phyloP scores from a whole-genome alignment of 2,113 vertebrate species.

The Nannospalax galili region DNA sequence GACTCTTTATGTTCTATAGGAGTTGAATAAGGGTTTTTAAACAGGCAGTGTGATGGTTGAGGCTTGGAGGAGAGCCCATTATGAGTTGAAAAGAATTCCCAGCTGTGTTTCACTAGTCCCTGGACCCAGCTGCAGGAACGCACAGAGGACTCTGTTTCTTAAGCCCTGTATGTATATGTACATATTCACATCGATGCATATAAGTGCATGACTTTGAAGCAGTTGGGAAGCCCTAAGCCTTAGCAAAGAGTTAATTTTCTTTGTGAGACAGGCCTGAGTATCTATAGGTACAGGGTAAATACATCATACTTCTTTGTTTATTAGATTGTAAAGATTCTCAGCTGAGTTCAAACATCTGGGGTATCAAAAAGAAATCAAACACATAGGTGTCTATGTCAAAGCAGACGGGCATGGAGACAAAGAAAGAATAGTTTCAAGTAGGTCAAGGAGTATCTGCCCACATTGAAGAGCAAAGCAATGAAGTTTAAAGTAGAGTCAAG shows the following conservation, averaged over 20 bases:
- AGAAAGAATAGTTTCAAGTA: background rate
- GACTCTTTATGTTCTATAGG: slow-evolving; percentile 41
- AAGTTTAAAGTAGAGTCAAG: background rate
- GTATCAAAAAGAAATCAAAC: slow-evolving; percentile 58
- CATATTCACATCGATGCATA: slow-evolving; percentile 4
- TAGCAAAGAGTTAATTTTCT: slow-evolving; percentile 69
- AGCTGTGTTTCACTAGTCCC: slow-evolving; percentile 53
- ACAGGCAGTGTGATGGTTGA: slow-evolving; percentile 20
- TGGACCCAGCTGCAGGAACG: slow-evolving; percentile 27
- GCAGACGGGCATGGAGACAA: background rate
- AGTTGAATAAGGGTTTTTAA: slow-evolving; percentile 58
- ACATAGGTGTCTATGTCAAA: background rate
- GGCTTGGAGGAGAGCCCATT: slow-evolving; percentile 64
- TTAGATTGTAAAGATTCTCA: slow-evolving; percentile 57
- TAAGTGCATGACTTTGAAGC: slow-evolving; percentile 55
- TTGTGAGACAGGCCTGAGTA: slow-evolving; percentile 44
- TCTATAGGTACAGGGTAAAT: slow-evolving; percentile 44
- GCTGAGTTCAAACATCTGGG: slow-evolving; percentile 51
- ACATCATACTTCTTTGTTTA: slow-evolving; percentile 34
- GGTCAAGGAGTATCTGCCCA: background rate
- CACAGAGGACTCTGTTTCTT: slow-evolving; percentile 8
- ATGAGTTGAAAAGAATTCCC: slow-evolving; percentile 67
- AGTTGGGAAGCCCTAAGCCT: slow-evolving; percentile 27
- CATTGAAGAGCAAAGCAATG: background rate
- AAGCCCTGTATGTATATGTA: background rate